Percentiles rank a stretch among this genome's conserved stretches.
Conservation (phyloP, 2,888 invertebrate species). For the Clitarchus hookeri region DNA sequence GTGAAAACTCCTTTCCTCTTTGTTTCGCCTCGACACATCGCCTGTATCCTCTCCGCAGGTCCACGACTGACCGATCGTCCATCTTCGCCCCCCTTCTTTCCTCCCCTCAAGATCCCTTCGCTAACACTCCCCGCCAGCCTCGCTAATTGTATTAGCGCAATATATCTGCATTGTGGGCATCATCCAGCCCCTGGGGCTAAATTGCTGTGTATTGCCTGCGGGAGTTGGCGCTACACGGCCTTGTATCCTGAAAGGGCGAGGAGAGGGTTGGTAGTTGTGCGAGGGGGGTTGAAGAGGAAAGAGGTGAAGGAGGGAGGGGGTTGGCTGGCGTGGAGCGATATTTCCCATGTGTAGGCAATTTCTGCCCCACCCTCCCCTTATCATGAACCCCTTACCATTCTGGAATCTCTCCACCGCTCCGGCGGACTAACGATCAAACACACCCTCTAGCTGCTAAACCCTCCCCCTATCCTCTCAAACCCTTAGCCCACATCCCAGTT, state of each 20-base stretch:
- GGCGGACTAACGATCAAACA: not conserved
- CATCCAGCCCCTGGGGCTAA: slow-evolving; percentile 4
- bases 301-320: not conserved
- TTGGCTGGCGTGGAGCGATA: slow-evolving; percentile 15
- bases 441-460: slow-evolving; percentile 10
- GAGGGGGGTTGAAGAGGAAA: not conserved
- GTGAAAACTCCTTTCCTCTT: too few species aligned
- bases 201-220: slow-evolving; percentile 16
- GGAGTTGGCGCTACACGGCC: not conserved
- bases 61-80: not conserved
- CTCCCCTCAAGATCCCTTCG: too few species aligned
- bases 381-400: not conserved
- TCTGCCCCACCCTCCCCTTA: not conserved
- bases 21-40: not conserved
- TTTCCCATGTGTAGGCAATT: slow-evolving; percentile 32
- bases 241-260: not conserved
- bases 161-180: slow-evolving; percentile 28
- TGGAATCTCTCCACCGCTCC: not conserved
- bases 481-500: too few species aligned
- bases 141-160: slow-evolving; percentile 34
- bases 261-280: not conserved
- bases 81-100: not conserved
- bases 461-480: not conserved
- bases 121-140: not conserved
- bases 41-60: not conserved